Evolutionary conservation across 2,888 invertebrate genomes (phyloP).

Genomic region (Baronia brevicornis): DNA sequence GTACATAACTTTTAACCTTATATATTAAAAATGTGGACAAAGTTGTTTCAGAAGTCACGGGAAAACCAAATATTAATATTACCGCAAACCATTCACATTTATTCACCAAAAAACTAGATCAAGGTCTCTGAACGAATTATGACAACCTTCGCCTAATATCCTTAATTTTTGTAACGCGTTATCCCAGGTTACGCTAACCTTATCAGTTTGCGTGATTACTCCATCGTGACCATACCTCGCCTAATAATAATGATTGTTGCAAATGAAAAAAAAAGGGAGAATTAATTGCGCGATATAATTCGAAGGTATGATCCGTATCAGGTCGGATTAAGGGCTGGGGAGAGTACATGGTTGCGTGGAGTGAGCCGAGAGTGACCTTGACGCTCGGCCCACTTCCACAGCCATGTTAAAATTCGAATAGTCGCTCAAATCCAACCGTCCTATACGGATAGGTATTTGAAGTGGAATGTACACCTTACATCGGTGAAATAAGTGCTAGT

Average conservation of each 20-base stretch:
- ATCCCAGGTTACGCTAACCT: slow-evolving; percentile 50
- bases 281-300: slow-evolving; percentile 47
- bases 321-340: slow-evolving; percentile 32
- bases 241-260: slow-evolving; percentile 45
- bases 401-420: slow-evolving; percentile 63
- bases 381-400: slow-evolving; percentile 37
- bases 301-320: slow-evolving; percentile 51
- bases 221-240: slow-evolving; percentile 40
- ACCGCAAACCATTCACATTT: slow-evolving; percentile 16
- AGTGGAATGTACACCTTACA: slow-evolving; percentile 36
- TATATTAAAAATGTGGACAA: too few relatives aligned
- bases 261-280: slow-evolving; percentile 43
- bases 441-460: slow-evolving; percentile 48
- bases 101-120: slow-evolving; percentile 43
- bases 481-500: slow-evolving; percentile 34
- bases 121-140: slow-evolving; percentile 38
- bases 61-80: slow-evolving; percentile 6
- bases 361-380: slow-evolving; percentile 66
- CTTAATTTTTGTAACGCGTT: slow-evolving; percentile 54
- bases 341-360: slow-evolving; percentile 59
- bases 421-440: slow-evolving; percentile 54
- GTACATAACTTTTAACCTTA: too few relatives aligned
- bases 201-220: slow-evolving; percentile 56
- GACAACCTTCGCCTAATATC: slow-evolving; percentile 39
- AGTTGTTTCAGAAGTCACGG: slow-evolving; percentile 1